Percentiles rank a stretch among this genome's conserved stretches.
These are phyloP conservation scores for Hoplostethus mediterraneus DNA, from an alignment of 2,797 vertebrate species.

Conservation along the genomic window DNA sequence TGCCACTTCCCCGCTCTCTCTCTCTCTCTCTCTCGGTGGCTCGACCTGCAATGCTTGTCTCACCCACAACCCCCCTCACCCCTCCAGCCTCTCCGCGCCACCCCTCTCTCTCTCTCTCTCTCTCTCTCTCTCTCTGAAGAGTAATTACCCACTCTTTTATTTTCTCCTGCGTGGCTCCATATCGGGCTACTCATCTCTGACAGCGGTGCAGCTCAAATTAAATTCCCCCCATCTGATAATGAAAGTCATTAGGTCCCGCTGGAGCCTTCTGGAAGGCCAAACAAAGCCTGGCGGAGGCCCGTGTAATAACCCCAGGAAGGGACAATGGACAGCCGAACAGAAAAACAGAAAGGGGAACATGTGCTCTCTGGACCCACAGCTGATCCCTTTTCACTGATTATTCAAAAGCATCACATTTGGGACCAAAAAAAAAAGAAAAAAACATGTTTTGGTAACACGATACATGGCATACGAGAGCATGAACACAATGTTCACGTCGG, in stretches of 20 bases:
- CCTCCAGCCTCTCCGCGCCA: neutral
- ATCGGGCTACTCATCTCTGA: slow-evolving; percentile 80
- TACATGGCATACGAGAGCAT: neutral
- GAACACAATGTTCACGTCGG: neutral
- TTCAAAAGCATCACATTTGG: slow-evolving; percentile 5
- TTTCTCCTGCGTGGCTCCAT: slow-evolving; percentile 71
- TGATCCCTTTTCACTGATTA: slow-evolving; percentile 36
- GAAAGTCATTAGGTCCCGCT: slow-evolving; percentile 81
- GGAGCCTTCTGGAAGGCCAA: slow-evolving; percentile 73
- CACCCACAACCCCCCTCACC: slow-evolving; percentile 43
- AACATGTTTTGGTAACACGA: neutral
- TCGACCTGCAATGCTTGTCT: slow-evolving; percentile 49
- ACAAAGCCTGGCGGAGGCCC: slow-evolving; percentile 71
- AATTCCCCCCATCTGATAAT: slow-evolving; percentile 83
- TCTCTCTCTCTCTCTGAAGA: slow-evolving; percentile 66
- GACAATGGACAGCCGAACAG: slow-evolving; percentile 48
- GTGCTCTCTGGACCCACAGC: slow-evolving; percentile 30
- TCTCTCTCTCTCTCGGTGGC: slow-evolving; percentile 22
- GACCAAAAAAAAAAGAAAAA: too few species aligned
- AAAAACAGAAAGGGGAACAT: slow-evolving; percentile 28
- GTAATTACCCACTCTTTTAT: slow-evolving; percentile 82
- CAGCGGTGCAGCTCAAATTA: slow-evolving; percentile 81
- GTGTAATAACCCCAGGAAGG: slow-evolving; percentile 68
- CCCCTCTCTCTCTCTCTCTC: slow-evolving; percentile 59
- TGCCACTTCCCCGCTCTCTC: slow-evolving; percentile 1